These are phyloP conservation scores for Onychorhynchus coronatus DNA, from an alignment of 2,113 vertebrate genomes.

Conservation along the genomic window DNA sequence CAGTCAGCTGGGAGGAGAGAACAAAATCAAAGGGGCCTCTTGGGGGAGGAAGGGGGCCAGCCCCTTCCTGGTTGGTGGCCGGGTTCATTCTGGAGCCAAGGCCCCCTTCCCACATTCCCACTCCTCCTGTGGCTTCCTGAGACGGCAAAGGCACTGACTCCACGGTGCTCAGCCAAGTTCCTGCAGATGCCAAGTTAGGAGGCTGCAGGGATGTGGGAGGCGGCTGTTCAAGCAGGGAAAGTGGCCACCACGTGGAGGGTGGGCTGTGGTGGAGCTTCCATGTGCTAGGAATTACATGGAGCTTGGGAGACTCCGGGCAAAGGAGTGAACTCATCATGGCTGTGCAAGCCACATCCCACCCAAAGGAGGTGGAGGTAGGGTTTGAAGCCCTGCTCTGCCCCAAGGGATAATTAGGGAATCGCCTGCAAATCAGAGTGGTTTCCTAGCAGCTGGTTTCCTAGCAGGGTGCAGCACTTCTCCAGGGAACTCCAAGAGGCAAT, in stretches of 20 bases:
- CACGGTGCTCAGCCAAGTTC: accelerated
- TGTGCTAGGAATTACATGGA: not conserved
- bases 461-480: not conserved
- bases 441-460: not conserved
- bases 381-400: not conserved
- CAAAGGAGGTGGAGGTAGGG: not conserved
- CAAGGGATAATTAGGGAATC: too few relatives aligned
- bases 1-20: not conserved
- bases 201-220: accelerated
- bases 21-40: not conserved
- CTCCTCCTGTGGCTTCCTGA: accelerated
- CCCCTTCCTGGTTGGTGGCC: not conserved
- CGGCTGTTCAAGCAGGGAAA: not conserved
- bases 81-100: not conserved
- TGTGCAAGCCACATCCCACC: not conserved
- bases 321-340: not conserved
- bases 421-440: not conserved
- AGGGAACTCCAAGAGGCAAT: not conserved
- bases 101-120: not conserved
- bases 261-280: not conserved
- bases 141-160: not conserved
- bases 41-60: not conserved
- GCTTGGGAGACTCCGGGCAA: not conserved
- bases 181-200: not conserved
- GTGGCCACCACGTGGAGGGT: not conserved